Evolutionary conservation across 2,888 invertebrate genomes (phyloP), one percentile per base, ranked within the genome.

Genomic region (Desoria tigrina): DNA sequence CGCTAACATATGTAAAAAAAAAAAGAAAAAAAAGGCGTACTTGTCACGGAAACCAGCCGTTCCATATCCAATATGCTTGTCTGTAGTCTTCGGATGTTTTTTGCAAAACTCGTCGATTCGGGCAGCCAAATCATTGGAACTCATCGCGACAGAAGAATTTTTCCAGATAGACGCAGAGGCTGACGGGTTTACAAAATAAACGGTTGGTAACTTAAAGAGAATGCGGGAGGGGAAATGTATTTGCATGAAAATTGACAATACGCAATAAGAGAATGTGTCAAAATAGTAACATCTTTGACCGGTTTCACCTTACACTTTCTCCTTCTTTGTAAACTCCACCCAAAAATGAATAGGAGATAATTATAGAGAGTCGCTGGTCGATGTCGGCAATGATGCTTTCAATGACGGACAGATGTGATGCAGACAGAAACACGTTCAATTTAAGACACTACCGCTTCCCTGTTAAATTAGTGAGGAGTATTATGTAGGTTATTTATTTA

Each of bases 11-110:
- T 53, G 18, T 24, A 53, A 53, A 53, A 49, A 9, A 24, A 72
- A 72, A 74, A 55, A 27, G 9, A 7, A 42, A 42, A 56, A 51
- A n/a, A 56, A 51, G 9, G 50, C 78, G 74, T 78, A 82, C 82
- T 79, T 80, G 28, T 80, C 80, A 73, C 84, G 77, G 73, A 84
- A 83, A 27, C 84, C 84, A 39, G 84, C 82, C 21, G 84, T 84
- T 50, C 84, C 84, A 79, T 84, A 84, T 1, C 75, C 71, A 58
- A 79, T 77, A 23, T 65, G 53, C 66, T 71, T 77, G 1, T 75
- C 69, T 24, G 55, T 37, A 1, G 6, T 55, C 23, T 53, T 65
- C 24, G 62, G 21, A 51, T 69, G 66, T 61, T n/a, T n/a, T n/a
- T 72, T 76, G 2, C 67, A 66, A 66, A 63, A 65, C 39, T 65